phyloP scores from a whole-genome alignment of 2,113 vertebrate genomes.

The Oncorhynchus tshawytscha region DNA sequence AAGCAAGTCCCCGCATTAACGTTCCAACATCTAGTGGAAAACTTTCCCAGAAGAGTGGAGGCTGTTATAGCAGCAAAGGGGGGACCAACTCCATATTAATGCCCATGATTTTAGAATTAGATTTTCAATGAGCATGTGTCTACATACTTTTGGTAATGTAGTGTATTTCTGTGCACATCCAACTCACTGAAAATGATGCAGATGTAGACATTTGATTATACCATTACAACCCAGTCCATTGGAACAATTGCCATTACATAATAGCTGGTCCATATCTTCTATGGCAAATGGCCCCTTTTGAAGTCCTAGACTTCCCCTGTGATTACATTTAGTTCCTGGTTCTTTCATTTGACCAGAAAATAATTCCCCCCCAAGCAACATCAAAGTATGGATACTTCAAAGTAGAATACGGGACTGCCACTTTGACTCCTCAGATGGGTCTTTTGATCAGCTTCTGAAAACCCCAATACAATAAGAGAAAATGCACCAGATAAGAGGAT shows the following conservation, averaged over 20 bases:
- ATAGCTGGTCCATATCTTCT: conserved; percentile 45
- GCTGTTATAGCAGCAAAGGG: too few relatives aligned
- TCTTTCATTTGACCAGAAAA: conserved; percentile 70
- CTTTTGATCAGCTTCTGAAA: conserved; percentile 71
- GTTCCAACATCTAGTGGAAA: too few relatives aligned
- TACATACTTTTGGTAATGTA: too few relatives aligned
- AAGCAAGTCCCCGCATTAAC: too few relatives aligned
- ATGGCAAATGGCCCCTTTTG: conserved; percentile 59
- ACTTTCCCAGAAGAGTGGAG: too few relatives aligned
- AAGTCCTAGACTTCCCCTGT: conserved; percentile 52
- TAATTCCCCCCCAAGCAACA: conserved; percentile 59
- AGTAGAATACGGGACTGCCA: conserved; percentile 64
- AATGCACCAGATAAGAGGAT: conserved; percentile 56
- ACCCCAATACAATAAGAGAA: conserved; percentile 59
- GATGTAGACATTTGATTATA: conserved; percentile 47
- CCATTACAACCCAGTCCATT: conserved; percentile 60
- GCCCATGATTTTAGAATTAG: too few relatives aligned
- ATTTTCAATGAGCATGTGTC: too few relatives aligned
- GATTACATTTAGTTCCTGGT: conserved; percentile 61
- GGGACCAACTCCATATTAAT: too few relatives aligned
- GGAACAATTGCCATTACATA: conserved; percentile 50
- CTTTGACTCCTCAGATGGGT: conserved; percentile 63
- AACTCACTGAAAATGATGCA: conserved; percentile 51
- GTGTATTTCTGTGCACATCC: conserved; percentile 11
- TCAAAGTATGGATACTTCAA: conserved; percentile 69